A percentile compares a stretch with the other conserved stretches of the same genome.
These are phyloP conservation scores for Chymomyza fuscimana DNA, from an alignment of 2,888 invertebrate genomes.

Conservation along the genomic window DNA sequence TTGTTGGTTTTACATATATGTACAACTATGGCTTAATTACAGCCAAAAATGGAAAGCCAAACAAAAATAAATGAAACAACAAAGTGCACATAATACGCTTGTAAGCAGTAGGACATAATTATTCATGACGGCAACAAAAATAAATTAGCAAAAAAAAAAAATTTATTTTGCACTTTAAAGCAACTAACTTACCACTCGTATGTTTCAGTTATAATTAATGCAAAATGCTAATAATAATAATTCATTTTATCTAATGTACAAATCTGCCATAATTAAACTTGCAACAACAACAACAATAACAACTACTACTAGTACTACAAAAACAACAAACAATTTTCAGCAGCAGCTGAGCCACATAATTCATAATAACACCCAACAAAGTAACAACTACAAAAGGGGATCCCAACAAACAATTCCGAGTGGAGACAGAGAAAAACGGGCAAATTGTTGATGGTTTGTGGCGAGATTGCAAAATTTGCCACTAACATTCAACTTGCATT, in stretches of 20 bases:
- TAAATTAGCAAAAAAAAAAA: constrained; percentile 12
- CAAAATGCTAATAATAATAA: constrained; percentile 46
- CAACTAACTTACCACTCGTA: constrained; percentile 4
- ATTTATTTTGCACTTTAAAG: constrained; percentile 10
- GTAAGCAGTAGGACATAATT: constrained; percentile 15
- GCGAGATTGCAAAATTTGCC: background rate
- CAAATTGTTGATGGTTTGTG: background rate
- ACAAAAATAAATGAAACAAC: constrained; percentile 4
- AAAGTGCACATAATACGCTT: background rate
- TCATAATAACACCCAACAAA: constrained; percentile 32
- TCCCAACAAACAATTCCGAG: background rate
- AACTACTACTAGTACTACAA: background rate
- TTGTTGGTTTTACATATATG: background rate
- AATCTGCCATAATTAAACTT: constrained; percentile 55
- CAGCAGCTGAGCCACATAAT: constrained; percentile 43
- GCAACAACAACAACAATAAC: constrained; percentile 22
- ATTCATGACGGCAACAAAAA: constrained; percentile 31
- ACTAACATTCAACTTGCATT: background rate
- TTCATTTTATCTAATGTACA: constrained; percentile 58
- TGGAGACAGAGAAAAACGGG: background rate
- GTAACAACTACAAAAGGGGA: background rate
- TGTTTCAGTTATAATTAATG: constrained; percentile 30
- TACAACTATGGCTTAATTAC: constrained; percentile 56
- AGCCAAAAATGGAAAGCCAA: constrained; percentile 29
- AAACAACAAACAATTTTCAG: constrained; percentile 15